A percentile compares a stretch with the other conserved stretches of the same genome.
Conservation (phyloP, 2,113 vertebrate species). For the Plecturocebus donacophilus region DNA sequence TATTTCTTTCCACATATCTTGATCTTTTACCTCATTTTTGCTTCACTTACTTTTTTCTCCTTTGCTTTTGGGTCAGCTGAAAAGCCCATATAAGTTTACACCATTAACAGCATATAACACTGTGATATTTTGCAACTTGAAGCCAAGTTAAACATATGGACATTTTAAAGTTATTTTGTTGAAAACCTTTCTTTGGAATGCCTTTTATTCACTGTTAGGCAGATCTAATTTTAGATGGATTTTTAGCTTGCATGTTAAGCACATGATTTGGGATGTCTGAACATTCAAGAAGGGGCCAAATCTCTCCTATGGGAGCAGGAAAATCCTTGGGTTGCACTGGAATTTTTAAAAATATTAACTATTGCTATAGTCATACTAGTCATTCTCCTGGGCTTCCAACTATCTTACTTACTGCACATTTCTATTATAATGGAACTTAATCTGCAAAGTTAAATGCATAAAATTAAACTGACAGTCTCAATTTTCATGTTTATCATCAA, state of each 20-base stretch:
- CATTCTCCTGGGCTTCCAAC: background rate
- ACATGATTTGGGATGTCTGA: background rate
- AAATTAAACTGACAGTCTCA: background rate
- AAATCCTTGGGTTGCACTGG: background rate
- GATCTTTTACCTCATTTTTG: background rate
- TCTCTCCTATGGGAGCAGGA: background rate
- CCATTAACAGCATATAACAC: background rate
- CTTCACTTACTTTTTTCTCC: background rate
- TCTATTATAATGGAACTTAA: background rate
- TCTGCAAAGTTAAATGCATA: background rate
- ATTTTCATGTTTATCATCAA: background rate
- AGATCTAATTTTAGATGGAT: slow-evolving; percentile 64
- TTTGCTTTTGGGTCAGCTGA: slow-evolving; percentile 9
- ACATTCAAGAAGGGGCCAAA: background rate
- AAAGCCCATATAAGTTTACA: slow-evolving; percentile 50
- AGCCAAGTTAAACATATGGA: slow-evolving; percentile 75
- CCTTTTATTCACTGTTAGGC: slow-evolving; percentile 59
- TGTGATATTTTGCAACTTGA: slow-evolving; percentile 45
- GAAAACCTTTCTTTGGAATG: slow-evolving; percentile 58
- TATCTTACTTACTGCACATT: background rate
- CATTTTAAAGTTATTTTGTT: slow-evolving; percentile 35
- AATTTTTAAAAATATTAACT: background rate
- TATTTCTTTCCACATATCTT: background rate
- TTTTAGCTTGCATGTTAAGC: slow-evolving; percentile 32
- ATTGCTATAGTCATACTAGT: background rate